Evolutionary conservation across 2,113 vertebrate genomes (phyloP), one percentile per base, ranked within the genome.

Genomic region (Neolamprologus fasciatus): DNA sequence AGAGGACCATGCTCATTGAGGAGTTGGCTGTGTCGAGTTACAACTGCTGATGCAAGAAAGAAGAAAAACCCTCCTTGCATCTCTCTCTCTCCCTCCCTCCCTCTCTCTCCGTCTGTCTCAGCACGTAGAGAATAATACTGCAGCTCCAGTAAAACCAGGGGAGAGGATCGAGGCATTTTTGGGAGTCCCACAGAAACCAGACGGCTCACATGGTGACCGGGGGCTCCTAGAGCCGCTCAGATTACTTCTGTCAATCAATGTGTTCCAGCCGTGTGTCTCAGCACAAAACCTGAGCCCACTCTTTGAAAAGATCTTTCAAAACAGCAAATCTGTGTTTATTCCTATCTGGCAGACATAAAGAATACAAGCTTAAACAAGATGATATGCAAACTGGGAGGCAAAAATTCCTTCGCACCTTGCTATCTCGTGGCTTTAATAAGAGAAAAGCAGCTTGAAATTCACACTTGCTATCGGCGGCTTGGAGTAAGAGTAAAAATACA

Each of bases 41-140:
- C 84, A 91, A 91, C 89, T 87, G 90, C 90, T 95, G 92, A 95
- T 91, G 94, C 94, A 94, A 95, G 92, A 92, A 80, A 86, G 86
- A 89, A 88, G 84, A 93, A 91, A 92, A 91, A 83, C 35, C 47
- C 54, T 88, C 76, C 23, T 73, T 81, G 54, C 78, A 83, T 81
- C 81, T 85, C 61, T 28, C 33, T 23, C 42, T 89, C 81, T 47
- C 40, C 83, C 35, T 68, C 76, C 19, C 68, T 85, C 58, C 16
- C 68, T 66, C 23, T 14, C 54, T 9, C 80, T 58, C 17, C 28
- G 26, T 89, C 86, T 84, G 45, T 86, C 82, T 92, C 87, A 83
- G 89, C 82, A 84, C 10, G 80, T 23, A 76, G 55, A 86, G 84
- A 87, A 86, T 47, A 85, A 87, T 89, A 58, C 73, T 84, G 85